phyloP scores from a whole-genome alignment of 1,140 invertebrate species.

The Habropoda laboriosa region DNA sequence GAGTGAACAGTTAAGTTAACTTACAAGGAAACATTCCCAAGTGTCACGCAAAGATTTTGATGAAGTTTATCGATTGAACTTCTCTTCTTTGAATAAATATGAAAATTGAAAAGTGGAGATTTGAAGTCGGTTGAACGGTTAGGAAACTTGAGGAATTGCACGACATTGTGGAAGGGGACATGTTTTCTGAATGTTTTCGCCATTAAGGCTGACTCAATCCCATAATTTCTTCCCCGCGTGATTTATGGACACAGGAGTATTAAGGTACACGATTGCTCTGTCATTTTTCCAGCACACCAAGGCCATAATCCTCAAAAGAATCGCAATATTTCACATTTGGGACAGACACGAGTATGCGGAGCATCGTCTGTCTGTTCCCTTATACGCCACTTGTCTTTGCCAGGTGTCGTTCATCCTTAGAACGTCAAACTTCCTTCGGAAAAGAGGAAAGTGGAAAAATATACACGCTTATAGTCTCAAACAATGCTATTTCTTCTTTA shows the following conservation, averaged over 20 bases:
- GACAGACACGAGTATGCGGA: background rate
- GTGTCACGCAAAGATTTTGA: too few species aligned
- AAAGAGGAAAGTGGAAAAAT: background rate
- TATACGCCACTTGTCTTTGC: background rate
- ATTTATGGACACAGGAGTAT: background rate
- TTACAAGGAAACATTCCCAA: too few species aligned
- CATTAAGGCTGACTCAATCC: background rate
- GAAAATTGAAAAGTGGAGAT: too few species aligned
- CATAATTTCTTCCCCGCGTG: background rate
- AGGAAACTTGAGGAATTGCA: background rate
- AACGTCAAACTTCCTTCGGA: background rate
- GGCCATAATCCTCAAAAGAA: background rate
- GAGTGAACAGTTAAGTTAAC: too few species aligned
- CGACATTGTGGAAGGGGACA: too few species aligned
- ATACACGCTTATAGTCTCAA: too few species aligned
- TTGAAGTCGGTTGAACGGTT: too few species aligned
- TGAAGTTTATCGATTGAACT: too few species aligned
- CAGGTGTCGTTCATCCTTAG: slow-evolving; percentile 4
- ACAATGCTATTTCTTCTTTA: background rate
- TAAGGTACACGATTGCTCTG: background rate
- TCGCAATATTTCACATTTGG: background rate
- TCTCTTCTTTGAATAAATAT: too few species aligned
- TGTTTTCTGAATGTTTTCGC: background rate
- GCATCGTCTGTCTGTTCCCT: background rate
- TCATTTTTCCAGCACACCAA: background rate